These are phyloP conservation scores for Thecophora atra DNA, from an alignment of 2,888 invertebrate genomes.

Conservation along the genomic window DNA sequence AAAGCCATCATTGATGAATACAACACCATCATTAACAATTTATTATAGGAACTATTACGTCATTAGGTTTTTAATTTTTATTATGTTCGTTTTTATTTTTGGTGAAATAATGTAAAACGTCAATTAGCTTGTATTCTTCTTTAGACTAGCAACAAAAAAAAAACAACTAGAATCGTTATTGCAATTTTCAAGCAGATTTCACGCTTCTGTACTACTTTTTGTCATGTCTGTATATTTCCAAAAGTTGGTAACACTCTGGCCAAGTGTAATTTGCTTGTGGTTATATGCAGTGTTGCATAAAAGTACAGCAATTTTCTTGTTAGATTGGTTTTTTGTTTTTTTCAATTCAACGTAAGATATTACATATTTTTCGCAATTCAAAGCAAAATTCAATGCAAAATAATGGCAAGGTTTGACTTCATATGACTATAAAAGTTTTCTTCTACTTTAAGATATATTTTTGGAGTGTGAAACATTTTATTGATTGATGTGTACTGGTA, in stretches of 20 bases:
- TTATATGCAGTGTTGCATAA: background rate
- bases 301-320: background rate
- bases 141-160: background rate
- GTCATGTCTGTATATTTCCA: background rate
- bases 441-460: no score
- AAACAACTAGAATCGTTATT: background rate
- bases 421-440: no score
- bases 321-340: background rate
- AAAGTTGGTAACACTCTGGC: constrained; percentile 37
- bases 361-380: background rate
- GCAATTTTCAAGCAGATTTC: background rate
- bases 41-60: background rate
- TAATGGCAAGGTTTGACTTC: no score
- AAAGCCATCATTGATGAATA: background rate
- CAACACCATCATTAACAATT: background rate
- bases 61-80: background rate
- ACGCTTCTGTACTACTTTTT: background rate
- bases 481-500: no score
- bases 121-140: constrained; percentile 1
- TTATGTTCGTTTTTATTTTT: background rate
- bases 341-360: background rate
- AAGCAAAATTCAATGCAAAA: background rate
- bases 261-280: constrained; percentile 36
- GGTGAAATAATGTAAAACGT: background rate
- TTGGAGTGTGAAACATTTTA: no score